Conservation (phyloP, 2,113 vertebrate species). For the Zingel zingel region DNA sequence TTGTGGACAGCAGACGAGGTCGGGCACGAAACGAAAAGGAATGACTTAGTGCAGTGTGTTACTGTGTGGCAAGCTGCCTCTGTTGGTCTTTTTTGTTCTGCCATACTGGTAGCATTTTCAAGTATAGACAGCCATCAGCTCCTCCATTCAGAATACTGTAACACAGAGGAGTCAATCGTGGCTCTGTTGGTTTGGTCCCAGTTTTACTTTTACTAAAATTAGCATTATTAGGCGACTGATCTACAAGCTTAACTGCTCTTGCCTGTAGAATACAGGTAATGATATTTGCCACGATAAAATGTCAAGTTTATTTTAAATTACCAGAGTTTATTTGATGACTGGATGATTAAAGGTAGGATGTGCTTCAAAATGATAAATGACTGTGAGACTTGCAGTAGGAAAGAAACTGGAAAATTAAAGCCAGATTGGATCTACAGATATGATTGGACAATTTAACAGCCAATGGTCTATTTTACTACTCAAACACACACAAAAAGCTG, state of each 20-base stretch:
- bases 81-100: slow-evolving; percentile 4
- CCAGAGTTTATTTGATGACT: not conserved
- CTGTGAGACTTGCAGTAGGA: not conserved
- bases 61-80: not conserved
- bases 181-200: no score
- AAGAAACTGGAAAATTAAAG: not conserved
- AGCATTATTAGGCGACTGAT: no score
- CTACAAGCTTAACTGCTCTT: no score
- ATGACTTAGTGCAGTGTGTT: not conserved
- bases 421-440: not conserved
- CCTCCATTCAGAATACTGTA: not conserved
- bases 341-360: no score
- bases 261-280: not conserved
- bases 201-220: no score
- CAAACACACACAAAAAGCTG: not conserved
- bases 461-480: not conserved
- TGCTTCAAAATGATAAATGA: not conserved
- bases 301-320: not conserved
- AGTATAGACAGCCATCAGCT: not conserved
- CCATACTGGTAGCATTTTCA: not conserved
- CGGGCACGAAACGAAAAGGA: not conserved
- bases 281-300: not conserved
- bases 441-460: not conserved
- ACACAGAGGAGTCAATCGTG: no score
- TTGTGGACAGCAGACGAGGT: not conserved